Base-by-base conservation (phyloP, 2,797 vertebrate genomes). In the Tiaroga cobitis region DNA sequence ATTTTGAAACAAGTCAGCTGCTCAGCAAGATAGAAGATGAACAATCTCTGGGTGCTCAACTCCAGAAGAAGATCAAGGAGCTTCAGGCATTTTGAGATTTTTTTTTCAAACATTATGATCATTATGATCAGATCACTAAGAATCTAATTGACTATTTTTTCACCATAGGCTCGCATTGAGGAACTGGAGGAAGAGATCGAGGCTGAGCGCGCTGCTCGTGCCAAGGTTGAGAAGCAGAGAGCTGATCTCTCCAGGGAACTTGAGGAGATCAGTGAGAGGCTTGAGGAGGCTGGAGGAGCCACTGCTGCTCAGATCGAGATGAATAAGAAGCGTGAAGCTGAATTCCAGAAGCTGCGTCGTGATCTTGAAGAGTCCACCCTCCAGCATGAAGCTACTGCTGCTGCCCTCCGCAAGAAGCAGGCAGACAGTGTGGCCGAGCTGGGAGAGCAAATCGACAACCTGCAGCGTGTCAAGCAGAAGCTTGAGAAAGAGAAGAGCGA, bases 21-120 rank as follows among this genome's bases (percentile, higher is more conserved):
- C 95, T 97, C 75, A 94, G 94, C 90, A 97, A 95, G 92, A 95
- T 95, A 88, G 97, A 97, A 26, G 96, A 97, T 79, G 96, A 98
- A 84, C 95, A 97, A 86, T 94, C 94, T 81, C 91, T 96, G 73
- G 94, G 92, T 84, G 92, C 94, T 88, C 97, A 98, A 85, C 90
- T 96, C 56, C 97, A 97, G 83, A 97, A 97, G 94, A 98, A 97
- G 92, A 97, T 97, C 83, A 97, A 98, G 84, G 97, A 97, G 74
- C 93, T 97, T 78, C 97, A 97, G 96, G 97, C 97, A 91, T 83
- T 81, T n/a, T n/a, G n/a, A n/a, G n/a, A n/a, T n/a, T n/a, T n/a
- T n/a, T 89, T 3, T 46, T 65, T 65, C 61, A 65, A 29, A 65
- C 15, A 32, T 3, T 7, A 32, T 0, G 2, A 29, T 29, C 5